Conservation (phyloP, 2,888 invertebrate genomes). For the Oasisia sp. region DNA sequence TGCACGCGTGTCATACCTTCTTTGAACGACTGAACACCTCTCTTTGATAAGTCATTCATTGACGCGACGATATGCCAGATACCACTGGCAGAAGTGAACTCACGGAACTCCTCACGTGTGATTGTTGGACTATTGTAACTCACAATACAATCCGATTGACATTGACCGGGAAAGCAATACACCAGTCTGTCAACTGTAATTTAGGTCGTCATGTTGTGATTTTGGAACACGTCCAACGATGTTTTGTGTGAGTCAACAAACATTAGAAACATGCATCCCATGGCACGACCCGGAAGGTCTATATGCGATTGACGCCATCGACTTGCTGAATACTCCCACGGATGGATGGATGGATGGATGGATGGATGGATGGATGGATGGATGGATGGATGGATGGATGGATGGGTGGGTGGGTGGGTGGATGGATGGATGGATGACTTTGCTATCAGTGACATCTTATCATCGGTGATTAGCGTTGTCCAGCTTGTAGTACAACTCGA, state of each 20-base stretch:
- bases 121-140: slow-evolving; percentile 13
- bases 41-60: neutral
- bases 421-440: too few species aligned
- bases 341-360: too few species aligned
- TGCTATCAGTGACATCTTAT: too few species aligned
- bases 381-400: too few species aligned
- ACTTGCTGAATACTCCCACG: too few species aligned
- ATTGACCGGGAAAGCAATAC: neutral
- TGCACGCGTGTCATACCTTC: neutral
- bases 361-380: too few species aligned
- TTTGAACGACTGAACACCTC: slow-evolving; percentile 20
- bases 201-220: neutral
- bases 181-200: neutral
- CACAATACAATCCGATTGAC: neutral
- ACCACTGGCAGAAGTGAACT: neutral
- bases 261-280: neutral
- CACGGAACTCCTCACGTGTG: slow-evolving; percentile 14
- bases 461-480: too few species aligned
- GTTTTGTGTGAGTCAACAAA: neutral
- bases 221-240: neutral
- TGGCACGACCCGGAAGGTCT: too few species aligned
- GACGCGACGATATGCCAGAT: neutral
- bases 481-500: too few species aligned
- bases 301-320: too few species aligned
- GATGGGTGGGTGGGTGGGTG: too few species aligned